A percentile compares a stretch with the other conserved stretches of the same genome.
Evolutionary conservation across 2,113 vertebrate species (phyloP).

Genomic region (Chaenogobius annularis): DNA sequence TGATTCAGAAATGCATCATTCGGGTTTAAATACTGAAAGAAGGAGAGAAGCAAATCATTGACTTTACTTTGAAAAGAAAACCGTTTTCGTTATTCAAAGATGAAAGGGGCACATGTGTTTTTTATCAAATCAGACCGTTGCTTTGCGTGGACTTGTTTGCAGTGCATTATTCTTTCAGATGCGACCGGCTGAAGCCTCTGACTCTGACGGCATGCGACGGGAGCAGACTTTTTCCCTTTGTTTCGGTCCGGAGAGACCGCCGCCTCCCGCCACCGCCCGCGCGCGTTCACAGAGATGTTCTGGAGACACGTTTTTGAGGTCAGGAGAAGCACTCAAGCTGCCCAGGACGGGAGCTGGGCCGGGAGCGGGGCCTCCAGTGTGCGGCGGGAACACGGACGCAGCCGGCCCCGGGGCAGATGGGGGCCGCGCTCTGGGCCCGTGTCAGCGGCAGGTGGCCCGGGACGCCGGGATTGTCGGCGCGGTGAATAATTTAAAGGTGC

Average conservation of each 20-base stretch:
- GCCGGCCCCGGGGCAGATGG: conserved; percentile 64
- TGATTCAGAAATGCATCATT: no score
- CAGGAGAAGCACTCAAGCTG: background rate
- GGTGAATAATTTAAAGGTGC: conserved; percentile 86
- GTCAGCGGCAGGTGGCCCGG: conserved; percentile 74
- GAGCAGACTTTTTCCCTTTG: background rate
- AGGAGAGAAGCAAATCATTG: no score
- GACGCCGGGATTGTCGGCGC: conserved; percentile 60
- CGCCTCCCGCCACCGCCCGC: background rate
- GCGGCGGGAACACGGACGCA: background rate
- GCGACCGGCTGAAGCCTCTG: no score
- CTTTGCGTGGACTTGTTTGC: no score
- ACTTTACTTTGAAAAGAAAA: no score
- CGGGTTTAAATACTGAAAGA: no score
- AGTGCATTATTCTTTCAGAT: background rate
- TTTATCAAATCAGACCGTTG: no score
- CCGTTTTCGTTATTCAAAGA: no score
- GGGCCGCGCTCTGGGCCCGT: conserved; percentile 46
- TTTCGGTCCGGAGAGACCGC: conserved; percentile 14
- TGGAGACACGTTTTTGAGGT: background rate
- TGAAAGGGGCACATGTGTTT: no score
- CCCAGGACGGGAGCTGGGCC: background rate
- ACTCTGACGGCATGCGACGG: background rate
- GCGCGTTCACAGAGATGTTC: conserved; percentile 18
- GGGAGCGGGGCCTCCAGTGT: background rate